Conservation (phyloP, 2,797 vertebrate genomes). For the Tiaroga cobitis region DNA sequence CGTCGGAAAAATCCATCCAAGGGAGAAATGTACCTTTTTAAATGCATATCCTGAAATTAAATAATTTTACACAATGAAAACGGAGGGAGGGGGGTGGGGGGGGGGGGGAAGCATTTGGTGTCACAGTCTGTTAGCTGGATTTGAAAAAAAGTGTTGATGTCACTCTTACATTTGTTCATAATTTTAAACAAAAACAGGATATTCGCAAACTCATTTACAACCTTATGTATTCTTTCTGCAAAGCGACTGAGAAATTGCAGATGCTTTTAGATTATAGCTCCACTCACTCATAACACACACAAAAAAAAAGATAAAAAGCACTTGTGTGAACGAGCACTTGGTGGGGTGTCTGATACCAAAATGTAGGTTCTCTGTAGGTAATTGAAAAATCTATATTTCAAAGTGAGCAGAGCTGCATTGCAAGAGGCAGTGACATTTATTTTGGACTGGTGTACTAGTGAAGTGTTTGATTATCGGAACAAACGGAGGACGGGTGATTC, state of each 20-base stretch:
- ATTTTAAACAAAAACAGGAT: not conserved
- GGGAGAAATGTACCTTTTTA: constrained; percentile 80
- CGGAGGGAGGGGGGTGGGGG: too few species aligned
- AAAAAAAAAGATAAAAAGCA: not conserved
- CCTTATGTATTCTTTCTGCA: constrained; percentile 43
- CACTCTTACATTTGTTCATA: not conserved
- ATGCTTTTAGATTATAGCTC: constrained; percentile 12
- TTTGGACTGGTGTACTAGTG: constrained; percentile 43
- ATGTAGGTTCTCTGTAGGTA: constrained; percentile 55
- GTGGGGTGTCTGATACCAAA: constrained; percentile 50
- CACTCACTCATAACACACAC: not conserved
- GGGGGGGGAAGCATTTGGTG: constrained; percentile 55
- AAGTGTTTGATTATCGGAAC: constrained; percentile 35
- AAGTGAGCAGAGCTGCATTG: constrained; percentile 54
- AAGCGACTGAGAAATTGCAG: constrained; percentile 36
- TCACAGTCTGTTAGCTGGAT: constrained; percentile 51
- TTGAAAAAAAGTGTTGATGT: not conserved
- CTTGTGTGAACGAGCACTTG: constrained; percentile 16
- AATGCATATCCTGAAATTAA: constrained; percentile 78
- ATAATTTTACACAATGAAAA: constrained; percentile 68
- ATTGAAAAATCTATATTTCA: constrained; percentile 60
- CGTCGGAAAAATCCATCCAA: constrained; percentile 71
- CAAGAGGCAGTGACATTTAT: constrained; percentile 54
- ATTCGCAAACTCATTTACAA: not conserved
- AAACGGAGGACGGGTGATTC: not conserved